Conservation (phyloP, 2,113 vertebrate species). For the Sceloporus tristichus region DNA sequence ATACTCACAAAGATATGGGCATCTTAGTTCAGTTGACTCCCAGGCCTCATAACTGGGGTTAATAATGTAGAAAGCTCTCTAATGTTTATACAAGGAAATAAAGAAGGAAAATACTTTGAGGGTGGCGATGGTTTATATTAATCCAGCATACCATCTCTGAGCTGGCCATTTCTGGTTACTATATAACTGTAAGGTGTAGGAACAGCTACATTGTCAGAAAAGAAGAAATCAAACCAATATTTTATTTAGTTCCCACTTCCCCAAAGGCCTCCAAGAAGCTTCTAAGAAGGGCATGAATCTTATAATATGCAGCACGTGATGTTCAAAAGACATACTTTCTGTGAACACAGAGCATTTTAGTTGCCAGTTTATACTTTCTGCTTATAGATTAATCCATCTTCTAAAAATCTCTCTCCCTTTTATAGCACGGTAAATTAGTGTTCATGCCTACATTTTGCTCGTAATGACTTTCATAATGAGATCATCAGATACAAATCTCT, state of each 20-base stretch:
- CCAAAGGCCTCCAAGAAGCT: too few relatives aligned
- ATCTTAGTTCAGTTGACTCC: constrained; percentile 39
- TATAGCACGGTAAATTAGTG: background rate
- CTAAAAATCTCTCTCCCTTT: background rate
- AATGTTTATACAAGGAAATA: fast-evolving
- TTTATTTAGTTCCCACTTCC: background rate
- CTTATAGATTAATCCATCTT: background rate
- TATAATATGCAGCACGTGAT: background rate
- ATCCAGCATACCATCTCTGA: background rate
- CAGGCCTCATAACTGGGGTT: constrained; percentile 39
- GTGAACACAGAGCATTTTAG: background rate
- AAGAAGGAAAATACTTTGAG: constrained; percentile 5
- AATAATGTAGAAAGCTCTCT: constrained; percentile 2
- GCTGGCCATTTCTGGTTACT: background rate
- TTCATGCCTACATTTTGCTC: background rate
- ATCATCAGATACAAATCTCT: background rate
- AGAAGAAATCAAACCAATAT: background rate
- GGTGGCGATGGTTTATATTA: background rate
- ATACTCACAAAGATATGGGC: constrained; percentile 48
- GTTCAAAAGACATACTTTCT: background rate
- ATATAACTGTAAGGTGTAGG: background rate
- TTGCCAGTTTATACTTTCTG: background rate
- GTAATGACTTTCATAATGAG: background rate
- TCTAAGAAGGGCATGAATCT: background rate
- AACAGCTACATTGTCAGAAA: background rate